phyloP scores from a whole-genome alignment of 1,140 invertebrate genomes.

The Drosophila sulfurigaster region DNA sequence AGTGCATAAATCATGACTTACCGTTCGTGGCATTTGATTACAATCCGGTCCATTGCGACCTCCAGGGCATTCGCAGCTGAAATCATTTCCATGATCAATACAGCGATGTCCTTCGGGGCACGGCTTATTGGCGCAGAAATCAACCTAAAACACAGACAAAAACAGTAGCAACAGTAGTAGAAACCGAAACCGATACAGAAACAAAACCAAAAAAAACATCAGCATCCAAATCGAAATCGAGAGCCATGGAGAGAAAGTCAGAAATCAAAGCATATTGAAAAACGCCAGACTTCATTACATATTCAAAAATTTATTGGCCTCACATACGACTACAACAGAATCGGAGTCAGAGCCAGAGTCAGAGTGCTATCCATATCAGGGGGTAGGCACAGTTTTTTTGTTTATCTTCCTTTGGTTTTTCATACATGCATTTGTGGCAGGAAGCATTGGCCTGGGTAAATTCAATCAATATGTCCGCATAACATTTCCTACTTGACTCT shows the following conservation, averaged over 20 bases:
- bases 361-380: constrained; percentile 5
- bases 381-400: constrained; percentile 4
- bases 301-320: constrained; percentile 73
- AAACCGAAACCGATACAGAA: neutral
- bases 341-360: no score
- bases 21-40: constrained; percentile 86
- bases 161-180: neutral
- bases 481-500: constrained; percentile 24
- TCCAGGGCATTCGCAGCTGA: constrained; percentile 90
- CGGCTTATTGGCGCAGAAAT: constrained; percentile 90
- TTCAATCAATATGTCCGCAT: constrained; percentile 67
- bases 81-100: constrained; percentile 90
- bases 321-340: constrained; percentile 5
- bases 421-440: constrained; percentile 25
- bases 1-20: constrained; percentile 85
- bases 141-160: constrained; percentile 86
- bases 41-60: constrained; percentile 89
- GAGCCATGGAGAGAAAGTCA: constrained; percentile 16
- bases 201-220: constrained; percentile 14
- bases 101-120: constrained; percentile 88
- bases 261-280: constrained; percentile 70
- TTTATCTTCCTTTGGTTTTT: constrained; percentile 33
- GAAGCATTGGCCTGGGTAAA: constrained; percentile 46
- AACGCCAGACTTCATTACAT: constrained; percentile 63
- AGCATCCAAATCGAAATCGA: constrained; percentile 7